These are phyloP conservation scores for Drosophila melanocephala DNA, from an alignment of 2,888 invertebrate genomes.

Conservation along the genomic window DNA sequence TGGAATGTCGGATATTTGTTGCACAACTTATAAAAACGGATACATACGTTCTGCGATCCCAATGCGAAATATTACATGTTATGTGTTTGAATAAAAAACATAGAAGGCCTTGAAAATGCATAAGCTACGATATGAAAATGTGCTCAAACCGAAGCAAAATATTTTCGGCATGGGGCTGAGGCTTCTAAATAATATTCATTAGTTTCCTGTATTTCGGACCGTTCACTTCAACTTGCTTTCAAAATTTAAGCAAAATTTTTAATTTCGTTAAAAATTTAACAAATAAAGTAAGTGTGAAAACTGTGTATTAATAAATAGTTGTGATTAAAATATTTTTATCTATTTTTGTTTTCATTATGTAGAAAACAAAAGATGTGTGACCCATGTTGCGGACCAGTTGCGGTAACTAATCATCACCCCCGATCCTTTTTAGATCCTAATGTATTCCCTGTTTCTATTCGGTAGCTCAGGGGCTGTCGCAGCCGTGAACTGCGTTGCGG, in stretches of 20 bases:
- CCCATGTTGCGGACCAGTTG: slow-evolving; percentile 83
- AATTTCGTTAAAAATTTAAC: slow-evolving; percentile 37
- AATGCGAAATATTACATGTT: neutral
- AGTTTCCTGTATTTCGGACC: slow-evolving; percentile 66
- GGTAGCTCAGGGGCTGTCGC: slow-evolving; percentile 84
- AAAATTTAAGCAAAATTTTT: slow-evolving; percentile 46
- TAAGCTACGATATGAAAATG: slow-evolving; percentile 30
- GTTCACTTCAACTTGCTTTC: slow-evolving; percentile 64
- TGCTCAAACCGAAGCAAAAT: neutral
- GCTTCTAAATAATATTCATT: slow-evolving; percentile 43
- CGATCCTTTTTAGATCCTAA: neutral
- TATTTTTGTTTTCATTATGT: slow-evolving; percentile 7
- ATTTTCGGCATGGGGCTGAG: slow-evolving; percentile 1
- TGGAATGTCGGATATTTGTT: neutral
- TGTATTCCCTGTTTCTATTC: neutral
- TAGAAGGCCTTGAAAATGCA: slow-evolving; percentile 12
- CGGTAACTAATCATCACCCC: slow-evolving; percentile 58
- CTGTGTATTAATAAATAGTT: neutral
- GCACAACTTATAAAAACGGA: neutral
- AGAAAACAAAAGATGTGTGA: slow-evolving; percentile 78
- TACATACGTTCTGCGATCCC: neutral
- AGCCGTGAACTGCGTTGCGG: slow-evolving; percentile 87
- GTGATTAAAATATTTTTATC: neutral
- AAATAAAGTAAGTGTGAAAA: slow-evolving; percentile 45
- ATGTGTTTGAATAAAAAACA: neutral